A percentile compares a stretch with the other conserved stretches of the same genome.
Evolutionary conservation across 2,888 invertebrate species (phyloP).

Genomic region (Tuta absoluta): DNA sequence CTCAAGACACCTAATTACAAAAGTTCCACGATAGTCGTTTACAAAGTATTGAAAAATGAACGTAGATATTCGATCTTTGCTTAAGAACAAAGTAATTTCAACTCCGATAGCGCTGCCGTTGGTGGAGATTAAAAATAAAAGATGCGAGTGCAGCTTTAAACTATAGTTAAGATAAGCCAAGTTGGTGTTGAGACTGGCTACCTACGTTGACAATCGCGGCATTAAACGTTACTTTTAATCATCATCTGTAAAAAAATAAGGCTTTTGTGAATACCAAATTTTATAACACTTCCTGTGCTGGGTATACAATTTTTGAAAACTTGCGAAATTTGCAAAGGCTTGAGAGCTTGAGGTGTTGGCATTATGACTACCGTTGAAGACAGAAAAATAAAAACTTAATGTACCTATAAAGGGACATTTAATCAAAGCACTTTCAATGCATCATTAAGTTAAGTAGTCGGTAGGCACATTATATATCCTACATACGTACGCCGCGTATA

Average conservation of each 20-base stretch:
- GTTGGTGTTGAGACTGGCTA: slow-evolving; percentile 38
- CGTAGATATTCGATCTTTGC: slow-evolving; percentile 72
- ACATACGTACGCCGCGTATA: slow-evolving; percentile 4
- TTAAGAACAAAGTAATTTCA: slow-evolving; percentile 74
- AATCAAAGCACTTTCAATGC: too few species aligned
- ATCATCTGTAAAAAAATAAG: too few species aligned
- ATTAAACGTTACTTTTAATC: neutral
- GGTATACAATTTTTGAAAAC: too few species aligned
- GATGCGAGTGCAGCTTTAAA: slow-evolving; percentile 63
- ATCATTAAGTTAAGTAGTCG: too few species aligned
- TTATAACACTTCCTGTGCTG: too few species aligned
- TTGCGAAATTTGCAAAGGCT: too few species aligned
- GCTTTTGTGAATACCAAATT: too few species aligned
- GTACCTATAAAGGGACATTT: too few species aligned
- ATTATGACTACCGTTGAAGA: too few species aligned
- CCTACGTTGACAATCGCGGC: neutral
- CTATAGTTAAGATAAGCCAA: slow-evolving; percentile 74
- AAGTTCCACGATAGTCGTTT: slow-evolving; percentile 60
- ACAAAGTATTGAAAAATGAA: slow-evolving; percentile 75
- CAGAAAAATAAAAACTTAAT: too few species aligned
- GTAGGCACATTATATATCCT: neutral
- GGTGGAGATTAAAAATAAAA: slow-evolving; percentile 73
- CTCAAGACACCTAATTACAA: slow-evolving; percentile 59
- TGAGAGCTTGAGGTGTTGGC: too few species aligned
- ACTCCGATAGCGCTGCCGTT: slow-evolving; percentile 65